phyloP scores from a whole-genome alignment of 2,888 invertebrate species.

The Campoplex capitator region DNA sequence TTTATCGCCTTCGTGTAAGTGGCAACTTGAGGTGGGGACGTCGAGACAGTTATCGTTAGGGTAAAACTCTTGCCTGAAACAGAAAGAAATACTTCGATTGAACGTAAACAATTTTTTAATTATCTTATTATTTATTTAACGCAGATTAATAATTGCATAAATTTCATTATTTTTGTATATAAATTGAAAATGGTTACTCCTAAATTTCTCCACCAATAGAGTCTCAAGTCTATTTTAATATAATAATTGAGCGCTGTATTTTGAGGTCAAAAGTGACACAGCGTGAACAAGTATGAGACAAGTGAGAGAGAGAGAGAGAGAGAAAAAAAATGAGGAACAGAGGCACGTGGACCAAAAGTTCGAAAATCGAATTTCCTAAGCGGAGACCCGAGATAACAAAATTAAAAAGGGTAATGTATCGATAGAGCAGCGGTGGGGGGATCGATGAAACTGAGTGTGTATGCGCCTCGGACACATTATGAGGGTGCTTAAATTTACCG shows the following conservation, averaged over 20 bases:
- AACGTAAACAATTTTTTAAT: background rate
- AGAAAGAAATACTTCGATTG: conserved; percentile 15
- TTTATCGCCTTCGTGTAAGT: conserved; percentile 99
- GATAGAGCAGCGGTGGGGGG: conserved; percentile 70
- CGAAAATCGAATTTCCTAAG: conserved; percentile 78
- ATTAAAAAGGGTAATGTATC: conserved; percentile 82
- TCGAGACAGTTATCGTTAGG: conserved; percentile 97
- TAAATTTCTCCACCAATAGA: background rate
- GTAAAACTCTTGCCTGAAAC: conserved; percentile 98
- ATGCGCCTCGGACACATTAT: conserved; percentile 33
- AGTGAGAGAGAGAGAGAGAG: conserved; percentile 6
- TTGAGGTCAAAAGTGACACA: conserved; percentile 18
- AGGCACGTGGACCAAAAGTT: conserved; percentile 77
- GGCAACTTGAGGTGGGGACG: conserved; percentile 97
- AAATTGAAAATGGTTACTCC: background rate
- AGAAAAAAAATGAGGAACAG: conserved; percentile 34
- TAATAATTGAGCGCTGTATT: conserved; percentile 8
- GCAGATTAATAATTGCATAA: background rate
- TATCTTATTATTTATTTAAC: background rate
- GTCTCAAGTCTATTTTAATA: background rate
- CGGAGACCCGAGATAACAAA: conserved; percentile 80
- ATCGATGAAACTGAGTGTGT: conserved; percentile 52
- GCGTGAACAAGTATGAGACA: conserved; percentile 4
- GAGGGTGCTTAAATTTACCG: conserved; percentile 28
- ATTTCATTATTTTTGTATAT: background rate